Evolutionary conservation across 1,140 invertebrate species (phyloP).

Genomic region (Leptoteleia sp.): DNA sequence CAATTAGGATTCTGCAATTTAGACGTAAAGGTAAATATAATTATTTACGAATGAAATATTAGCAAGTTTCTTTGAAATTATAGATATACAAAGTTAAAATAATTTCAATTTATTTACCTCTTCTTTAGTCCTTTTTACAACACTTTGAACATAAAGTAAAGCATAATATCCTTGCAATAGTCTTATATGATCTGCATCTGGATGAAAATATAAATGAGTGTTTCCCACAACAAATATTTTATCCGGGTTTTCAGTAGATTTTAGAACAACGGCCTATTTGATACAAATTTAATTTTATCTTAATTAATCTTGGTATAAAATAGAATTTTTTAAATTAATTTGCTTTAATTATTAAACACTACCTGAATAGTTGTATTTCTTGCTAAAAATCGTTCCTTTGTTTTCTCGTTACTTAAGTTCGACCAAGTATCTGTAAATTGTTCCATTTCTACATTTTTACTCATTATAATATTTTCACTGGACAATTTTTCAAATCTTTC

Average conservation of each 20-base stretch:
- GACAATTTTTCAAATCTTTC: conserved; percentile 83
- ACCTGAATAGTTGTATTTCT: conserved; percentile 84
- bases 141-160: conserved; percentile 83
- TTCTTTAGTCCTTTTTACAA: conserved; percentile 77
- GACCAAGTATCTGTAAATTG: conserved; percentile 84
- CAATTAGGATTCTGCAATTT: conserved; percentile 83
- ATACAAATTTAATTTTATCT: too few species aligned
- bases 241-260: conserved; percentile 83
- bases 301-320: too few species aligned
- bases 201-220: conserved; percentile 96
- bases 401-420: conserved; percentile 83
- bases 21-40: too few species aligned
- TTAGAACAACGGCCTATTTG: conserved; percentile 83
- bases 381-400: conserved; percentile 84
- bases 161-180: conserved; percentile 87
- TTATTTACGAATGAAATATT: too few species aligned
- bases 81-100: too few species aligned
- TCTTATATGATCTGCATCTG: conserved; percentile 92
- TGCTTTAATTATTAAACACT: not conserved
- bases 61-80: too few species aligned
- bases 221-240: conserved; percentile 89
- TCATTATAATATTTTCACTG: conserved; percentile 78
- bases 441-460: conserved; percentile 82
- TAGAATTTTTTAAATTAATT: not conserved
- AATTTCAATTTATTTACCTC: too few species aligned